A percentile compares a stretch with the other conserved stretches of the same genome.
phyloP scores from a whole-genome alignment of 2,113 vertebrate species.

The Platycercus adscitus region DNA sequence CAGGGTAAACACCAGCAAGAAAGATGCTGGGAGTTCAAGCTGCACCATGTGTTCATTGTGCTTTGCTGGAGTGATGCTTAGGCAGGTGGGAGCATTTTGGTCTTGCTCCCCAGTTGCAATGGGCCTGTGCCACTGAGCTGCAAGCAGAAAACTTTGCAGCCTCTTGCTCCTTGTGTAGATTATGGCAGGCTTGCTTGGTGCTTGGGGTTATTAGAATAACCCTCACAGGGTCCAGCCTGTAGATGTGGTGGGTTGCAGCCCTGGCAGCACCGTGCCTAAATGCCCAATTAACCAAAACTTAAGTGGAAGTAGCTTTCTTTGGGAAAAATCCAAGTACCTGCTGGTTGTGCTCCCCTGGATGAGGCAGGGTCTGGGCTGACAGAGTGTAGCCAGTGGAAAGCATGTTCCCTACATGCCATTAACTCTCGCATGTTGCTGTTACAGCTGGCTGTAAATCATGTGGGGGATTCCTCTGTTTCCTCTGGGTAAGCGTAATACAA shows the following conservation, averaged over 20 bases:
- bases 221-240: neutral
- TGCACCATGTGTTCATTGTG: neutral
- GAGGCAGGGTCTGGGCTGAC: neutral
- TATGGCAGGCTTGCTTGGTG: neutral
- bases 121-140: neutral
- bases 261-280: neutral
- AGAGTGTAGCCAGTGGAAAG: neutral
- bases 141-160: neutral
- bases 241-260: neutral
- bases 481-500: neutral
- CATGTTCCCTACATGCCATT: neutral
- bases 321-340: neutral
- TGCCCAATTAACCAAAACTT: neutral
- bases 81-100: neutral
- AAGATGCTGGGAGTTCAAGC: neutral
- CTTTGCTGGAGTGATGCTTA: neutral
- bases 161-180: neutral
- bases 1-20: neutral
- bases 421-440: neutral
- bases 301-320: neutral
- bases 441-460: neutral
- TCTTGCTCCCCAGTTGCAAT: neutral
- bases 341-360: accelerated
- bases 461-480: neutral
- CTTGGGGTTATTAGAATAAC: neutral